These are phyloP conservation scores for Candidula unifasciata DNA, from an alignment of 2,888 invertebrate genomes.

Conservation along the genomic window DNA sequence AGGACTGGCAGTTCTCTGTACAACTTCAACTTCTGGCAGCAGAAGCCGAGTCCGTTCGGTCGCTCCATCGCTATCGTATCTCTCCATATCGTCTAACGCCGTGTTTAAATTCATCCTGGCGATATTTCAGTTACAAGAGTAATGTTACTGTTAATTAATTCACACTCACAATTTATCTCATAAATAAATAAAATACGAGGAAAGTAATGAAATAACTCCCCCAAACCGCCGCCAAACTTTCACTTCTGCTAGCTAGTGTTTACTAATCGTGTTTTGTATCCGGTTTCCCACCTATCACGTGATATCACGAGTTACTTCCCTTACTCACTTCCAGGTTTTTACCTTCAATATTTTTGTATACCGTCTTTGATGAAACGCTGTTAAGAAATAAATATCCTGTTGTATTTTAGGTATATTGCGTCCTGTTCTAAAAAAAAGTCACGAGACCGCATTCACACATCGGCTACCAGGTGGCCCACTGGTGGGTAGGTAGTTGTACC, in stretches of 20 bases:
- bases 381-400: no score
- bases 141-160: not conserved
- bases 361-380: no score
- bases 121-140: not conserved
- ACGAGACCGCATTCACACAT: no score
- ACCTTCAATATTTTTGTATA: no score
- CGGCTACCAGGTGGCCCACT: no score
- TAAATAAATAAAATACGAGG: not conserved
- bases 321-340: no score
- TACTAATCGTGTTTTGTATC: conserved; percentile 2
- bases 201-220: not conserved
- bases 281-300: not conserved
- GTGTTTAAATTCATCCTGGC: conserved; percentile 20
- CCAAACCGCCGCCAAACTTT: not conserved
- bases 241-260: not conserved
- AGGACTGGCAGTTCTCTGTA: not conserved
- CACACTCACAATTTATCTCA: not conserved
- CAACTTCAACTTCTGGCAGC: conserved; percentile 3
- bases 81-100: conserved; percentile 11
- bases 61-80: not conserved
- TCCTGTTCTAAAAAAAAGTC: no score
- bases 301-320: no score
- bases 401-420: no score
- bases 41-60: not conserved
- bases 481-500: no score